Percentiles rank a stretch among this genome's conserved stretches.
These are phyloP conservation scores for Galagoides demidoff DNA, from an alignment of 2,797 vertebrate species.

Conservation along the genomic window DNA sequence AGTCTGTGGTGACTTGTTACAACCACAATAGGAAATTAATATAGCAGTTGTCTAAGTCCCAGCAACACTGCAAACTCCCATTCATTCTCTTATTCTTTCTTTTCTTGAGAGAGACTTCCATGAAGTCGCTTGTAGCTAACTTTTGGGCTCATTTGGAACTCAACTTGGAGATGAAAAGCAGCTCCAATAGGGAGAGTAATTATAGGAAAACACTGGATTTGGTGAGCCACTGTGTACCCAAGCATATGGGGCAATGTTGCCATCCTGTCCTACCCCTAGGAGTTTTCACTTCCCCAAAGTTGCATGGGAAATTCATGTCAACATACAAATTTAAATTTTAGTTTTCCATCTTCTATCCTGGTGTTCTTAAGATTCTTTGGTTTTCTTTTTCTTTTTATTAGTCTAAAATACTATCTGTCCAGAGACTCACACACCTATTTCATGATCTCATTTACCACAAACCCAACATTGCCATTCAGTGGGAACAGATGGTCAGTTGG, in stretches of 20 bases:
- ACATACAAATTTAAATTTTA: constrained; percentile 9
- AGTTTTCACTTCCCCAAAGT: not conserved
- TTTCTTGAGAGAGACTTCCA: not conserved
- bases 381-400: not conserved
- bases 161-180: not conserved
- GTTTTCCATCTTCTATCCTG: not conserved
- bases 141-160: not conserved
- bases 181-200: not conserved
- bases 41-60: not conserved
- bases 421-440: not conserved
- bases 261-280: not conserved
- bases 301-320: not conserved
- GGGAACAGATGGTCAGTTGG: not conserved
- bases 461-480: not conserved
- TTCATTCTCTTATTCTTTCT: not conserved
- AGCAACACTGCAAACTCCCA: not conserved
- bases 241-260: not conserved
- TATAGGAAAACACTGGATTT: not conserved
- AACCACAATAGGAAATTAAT: not conserved
- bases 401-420: not conserved
- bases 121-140: not conserved
- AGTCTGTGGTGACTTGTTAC: not conserved
- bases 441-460: not conserved
- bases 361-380: not conserved
- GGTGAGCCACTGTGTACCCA: not conserved